A percentile compares a stretch with the other conserved stretches of the same genome.
phyloP scores from a whole-genome alignment of 2,888 invertebrate species.

The Autographa gamma region DNA sequence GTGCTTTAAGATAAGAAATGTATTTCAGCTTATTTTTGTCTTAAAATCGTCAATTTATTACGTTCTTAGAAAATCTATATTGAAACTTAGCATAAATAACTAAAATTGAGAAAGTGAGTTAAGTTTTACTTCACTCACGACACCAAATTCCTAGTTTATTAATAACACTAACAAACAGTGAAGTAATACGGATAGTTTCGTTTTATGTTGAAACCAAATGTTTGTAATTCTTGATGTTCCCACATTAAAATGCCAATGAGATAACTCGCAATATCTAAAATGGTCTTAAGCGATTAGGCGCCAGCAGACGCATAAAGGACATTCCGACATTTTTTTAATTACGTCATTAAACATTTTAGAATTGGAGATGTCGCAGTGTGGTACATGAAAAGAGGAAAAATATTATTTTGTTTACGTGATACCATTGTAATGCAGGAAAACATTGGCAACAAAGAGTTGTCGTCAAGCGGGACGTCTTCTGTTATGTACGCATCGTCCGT shows the following conservation, averaged over 20 bases:
- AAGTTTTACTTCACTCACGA: slow-evolving; percentile 6
- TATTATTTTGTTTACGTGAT: slow-evolving; percentile 17
- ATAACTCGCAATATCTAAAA: slow-evolving; percentile 45
- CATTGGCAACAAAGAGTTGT: slow-evolving; percentile 43
- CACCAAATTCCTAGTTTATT: slow-evolving; percentile 20
- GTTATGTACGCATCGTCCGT: slow-evolving; percentile 62
- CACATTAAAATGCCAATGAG: slow-evolving; percentile 38
- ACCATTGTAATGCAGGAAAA: slow-evolving; percentile 36
- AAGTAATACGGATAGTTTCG: slow-evolving; percentile 43
- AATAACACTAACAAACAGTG: slow-evolving; percentile 35
- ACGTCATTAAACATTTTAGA: slow-evolving; percentile 21
- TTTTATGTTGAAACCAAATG: slow-evolving; percentile 48
- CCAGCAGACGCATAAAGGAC: slow-evolving; percentile 31
- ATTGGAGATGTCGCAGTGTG: slow-evolving; percentile 17
- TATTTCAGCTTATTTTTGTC: neutral
- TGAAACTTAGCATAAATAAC: neutral
- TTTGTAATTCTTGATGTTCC: slow-evolving; percentile 43
- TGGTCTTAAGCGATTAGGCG: slow-evolving; percentile 36
- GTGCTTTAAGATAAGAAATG: neutral
- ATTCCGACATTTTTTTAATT: slow-evolving; percentile 14
- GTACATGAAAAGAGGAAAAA: slow-evolving; percentile 28
- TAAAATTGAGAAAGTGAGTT: neutral
- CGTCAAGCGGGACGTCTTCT: slow-evolving; percentile 46
- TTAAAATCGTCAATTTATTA: no score
- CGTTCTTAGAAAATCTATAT: neutral